phyloP scores from a whole-genome alignment of 1,140 invertebrate genomes.

The Bombus pyrosoma region DNA sequence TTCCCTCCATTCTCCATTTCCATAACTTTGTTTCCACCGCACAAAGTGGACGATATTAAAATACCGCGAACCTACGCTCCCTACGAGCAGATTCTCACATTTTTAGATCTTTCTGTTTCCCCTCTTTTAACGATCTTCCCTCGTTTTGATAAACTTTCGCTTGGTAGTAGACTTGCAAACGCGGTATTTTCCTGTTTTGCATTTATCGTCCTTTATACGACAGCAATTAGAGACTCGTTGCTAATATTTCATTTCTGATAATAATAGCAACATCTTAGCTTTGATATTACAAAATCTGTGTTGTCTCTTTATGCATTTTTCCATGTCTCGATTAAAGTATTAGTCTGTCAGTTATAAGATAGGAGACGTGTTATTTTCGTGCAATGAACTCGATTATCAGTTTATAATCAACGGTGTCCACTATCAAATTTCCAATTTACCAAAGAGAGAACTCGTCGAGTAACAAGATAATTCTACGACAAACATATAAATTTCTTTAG shows the following conservation, averaged over 20 bases:
- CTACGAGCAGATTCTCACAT: neutral
- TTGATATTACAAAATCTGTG: neutral
- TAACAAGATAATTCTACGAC: no score
- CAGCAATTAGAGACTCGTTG: neutral
- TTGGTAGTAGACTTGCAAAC: neutral
- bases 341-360: neutral
- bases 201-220: neutral
- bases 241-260: neutral
- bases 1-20: neutral
- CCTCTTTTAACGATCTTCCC: no score
- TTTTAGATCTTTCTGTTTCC: neutral
- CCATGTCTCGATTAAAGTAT: no score
- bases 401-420: neutral
- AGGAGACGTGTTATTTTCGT: neutral
- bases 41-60: constrained; percentile 8
- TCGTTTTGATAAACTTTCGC: neutral
- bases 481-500: no score
- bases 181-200: neutral
- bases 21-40: neutral
- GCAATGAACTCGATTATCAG: neutral
- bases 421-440: no score
- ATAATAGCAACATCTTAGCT: neutral
- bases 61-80: neutral
- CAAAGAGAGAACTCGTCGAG: no score
- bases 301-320: neutral